Conservation (phyloP, 2,888 invertebrate species). For the Latrodectus hesperus region DNA sequence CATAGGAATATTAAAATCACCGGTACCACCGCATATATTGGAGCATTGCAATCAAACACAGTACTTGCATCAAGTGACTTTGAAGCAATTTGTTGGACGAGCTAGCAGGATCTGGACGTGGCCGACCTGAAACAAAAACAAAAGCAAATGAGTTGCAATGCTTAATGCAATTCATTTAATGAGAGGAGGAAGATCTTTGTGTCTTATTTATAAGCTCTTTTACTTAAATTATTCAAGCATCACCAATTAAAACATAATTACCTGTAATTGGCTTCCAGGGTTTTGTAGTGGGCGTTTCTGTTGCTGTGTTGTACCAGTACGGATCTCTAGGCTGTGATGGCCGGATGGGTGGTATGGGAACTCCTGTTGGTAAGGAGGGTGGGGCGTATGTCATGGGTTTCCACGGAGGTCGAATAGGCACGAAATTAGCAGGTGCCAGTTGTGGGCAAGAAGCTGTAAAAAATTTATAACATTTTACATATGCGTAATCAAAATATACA, state of each 20-base stretch:
- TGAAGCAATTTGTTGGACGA: neutral
- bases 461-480: neutral
- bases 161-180: no score
- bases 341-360: constrained; percentile 37
- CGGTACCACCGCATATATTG: constrained; percentile 20
- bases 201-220: no score
- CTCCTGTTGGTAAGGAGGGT: constrained; percentile 41
- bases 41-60: neutral
- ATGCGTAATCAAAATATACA: no score
- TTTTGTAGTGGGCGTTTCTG: constrained; percentile 71
- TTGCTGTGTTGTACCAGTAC: constrained; percentile 70
- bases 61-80: constrained; percentile 3
- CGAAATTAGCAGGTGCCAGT: constrained; percentile 69
- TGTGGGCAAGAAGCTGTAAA: constrained; percentile 66
- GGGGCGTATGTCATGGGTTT: constrained; percentile 50
- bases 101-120: constrained; percentile 50
- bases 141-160: neutral
- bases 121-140: constrained; percentile 43
- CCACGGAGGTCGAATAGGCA: constrained; percentile 69
- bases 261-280: constrained; percentile 72
- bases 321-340: constrained; percentile 67
- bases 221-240: neutral
- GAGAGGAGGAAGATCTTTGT: no score
- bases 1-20: constrained; percentile 11
- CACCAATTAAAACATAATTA: constrained; percentile 63